These are phyloP conservation scores for Jaculus jaculus DNA, from an alignment of 2,113 vertebrate genomes.

Conservation along the genomic window DNA sequence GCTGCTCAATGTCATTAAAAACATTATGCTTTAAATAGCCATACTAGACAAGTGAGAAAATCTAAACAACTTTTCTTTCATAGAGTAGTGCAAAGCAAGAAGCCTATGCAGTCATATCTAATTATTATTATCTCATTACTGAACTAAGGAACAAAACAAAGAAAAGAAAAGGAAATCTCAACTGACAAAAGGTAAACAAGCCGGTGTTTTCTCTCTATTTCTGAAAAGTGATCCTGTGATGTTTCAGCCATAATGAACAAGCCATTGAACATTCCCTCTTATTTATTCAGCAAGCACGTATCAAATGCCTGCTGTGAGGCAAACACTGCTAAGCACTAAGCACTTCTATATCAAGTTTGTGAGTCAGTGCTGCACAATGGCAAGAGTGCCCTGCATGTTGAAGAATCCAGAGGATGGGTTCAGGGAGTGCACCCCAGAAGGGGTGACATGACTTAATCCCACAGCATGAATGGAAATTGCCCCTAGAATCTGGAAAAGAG, in stretches of 20 bases:
- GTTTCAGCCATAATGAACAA: conserved; percentile 22
- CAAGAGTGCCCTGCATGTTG: neutral
- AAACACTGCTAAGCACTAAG: neutral
- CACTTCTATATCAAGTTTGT: neutral
- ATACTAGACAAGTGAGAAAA: neutral
- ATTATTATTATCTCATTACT: conserved; percentile 28
- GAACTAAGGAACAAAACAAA: neutral
- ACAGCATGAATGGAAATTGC: neutral
- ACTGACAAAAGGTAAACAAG: neutral
- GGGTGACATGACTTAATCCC: neutral
- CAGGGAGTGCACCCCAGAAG: neutral
- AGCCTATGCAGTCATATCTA: neutral
- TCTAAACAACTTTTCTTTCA: neutral
- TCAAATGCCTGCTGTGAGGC: neutral
- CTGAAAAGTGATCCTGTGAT: neutral
- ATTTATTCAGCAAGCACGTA: conserved; percentile 11
- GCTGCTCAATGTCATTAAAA: conserved; percentile 37
- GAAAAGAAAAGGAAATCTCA: neutral
- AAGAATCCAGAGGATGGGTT: no score
- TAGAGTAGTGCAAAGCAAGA: neutral
- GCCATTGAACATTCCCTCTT: neutral
- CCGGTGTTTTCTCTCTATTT: neutral
- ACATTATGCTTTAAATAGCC: conserved; percentile 36
- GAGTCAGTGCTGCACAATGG: neutral
- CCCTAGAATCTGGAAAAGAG: neutral